A percentile compares a stretch with the other conserved stretches of the same genome.
Evolutionary conservation across 2,797 vertebrate genomes (phyloP).

Genomic region (Hipposideros larvatus): DNA sequence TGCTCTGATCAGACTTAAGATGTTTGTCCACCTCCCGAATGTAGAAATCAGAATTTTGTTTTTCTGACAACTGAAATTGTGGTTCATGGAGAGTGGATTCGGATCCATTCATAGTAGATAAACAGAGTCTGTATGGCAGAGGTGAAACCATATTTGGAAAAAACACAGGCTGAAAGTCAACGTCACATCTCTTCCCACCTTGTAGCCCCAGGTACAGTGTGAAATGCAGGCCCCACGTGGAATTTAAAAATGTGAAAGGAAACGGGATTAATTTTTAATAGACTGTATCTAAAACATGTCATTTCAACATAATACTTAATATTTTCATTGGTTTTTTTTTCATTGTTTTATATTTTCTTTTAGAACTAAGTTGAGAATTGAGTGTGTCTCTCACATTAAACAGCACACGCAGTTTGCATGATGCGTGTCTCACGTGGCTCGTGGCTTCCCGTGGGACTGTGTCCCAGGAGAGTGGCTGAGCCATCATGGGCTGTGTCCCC

Average conservation of each 20-base stretch:
- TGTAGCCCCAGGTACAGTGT: neutral
- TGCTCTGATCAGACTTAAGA: neutral
- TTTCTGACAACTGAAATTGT: neutral
- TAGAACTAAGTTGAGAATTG: neutral
- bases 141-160: neutral
- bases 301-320: neutral
- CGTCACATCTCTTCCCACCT: too few species aligned
- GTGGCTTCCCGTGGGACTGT: accelerated
- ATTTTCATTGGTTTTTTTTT: neutral
- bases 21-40: neutral
- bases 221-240: neutral
- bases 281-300: neutral
- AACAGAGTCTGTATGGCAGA: neutral
- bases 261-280: neutral
- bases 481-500: neutral
- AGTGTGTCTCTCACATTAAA: neutral
- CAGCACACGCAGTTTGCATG: accelerated
- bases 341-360: neutral
- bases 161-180: neutral
- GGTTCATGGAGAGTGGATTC: neutral
- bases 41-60: neutral
- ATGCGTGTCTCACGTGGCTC: accelerated
- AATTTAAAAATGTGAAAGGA: neutral
- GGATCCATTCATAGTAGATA: neutral
- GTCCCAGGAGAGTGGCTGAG: neutral